Base-by-base conservation (phyloP, 35 echinoderm and acorn worm genomes). In the Apostichopus japonicus region DNA sequence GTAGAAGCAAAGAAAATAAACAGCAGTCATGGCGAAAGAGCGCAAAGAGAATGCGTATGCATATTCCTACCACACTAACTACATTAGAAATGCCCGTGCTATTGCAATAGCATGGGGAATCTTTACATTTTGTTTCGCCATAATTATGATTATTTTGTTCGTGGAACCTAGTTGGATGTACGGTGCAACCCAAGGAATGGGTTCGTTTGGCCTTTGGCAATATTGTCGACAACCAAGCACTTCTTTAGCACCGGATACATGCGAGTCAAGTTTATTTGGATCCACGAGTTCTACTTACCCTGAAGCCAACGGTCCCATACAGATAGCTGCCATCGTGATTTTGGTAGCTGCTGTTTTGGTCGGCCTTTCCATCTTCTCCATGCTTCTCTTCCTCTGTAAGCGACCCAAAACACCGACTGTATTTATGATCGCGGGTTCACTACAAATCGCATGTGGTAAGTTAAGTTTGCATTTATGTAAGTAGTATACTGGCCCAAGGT, bases 41-140 rank as follows among this genome's bases (percentile, higher is more conserved):
- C 75, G 86, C 21, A 95, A 98, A 78, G 96, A 98, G 51, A 94
- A 98, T 83, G 93, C 94, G 21, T 98, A 95, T 86, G 95, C 94
- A 19, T 98, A 96, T 53, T 96, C 94, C 54, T 98, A 98, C 53
- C 97, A 98, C 78, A 96, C 97, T 19, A 98, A 98, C 91, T 98
- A 98, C 79, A 94, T 98, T 33, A 86, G 95, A 91, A 98, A 98
- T 96, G 95, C 94, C 95, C 90, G 97, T 70, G 97, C 97, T 24
- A 95, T 98, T 24, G 97, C 94, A 23, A 95, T 98, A 61, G 93
- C 94, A 44, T 98, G 97, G 97, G 97, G 90, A 17, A 95, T 98
- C 14, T 98, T 98, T 77, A 98, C 97, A 24, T 94, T 98, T 55
- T 98, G 97, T 79, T 98, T 96, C 78, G 93, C 95, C 79, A 98